Percentiles rank a stretch among this genome's conserved stretches.
Evolutionary conservation across 2,113 vertebrate genomes (phyloP).

Genomic region (Larimichthys crocea): DNA sequence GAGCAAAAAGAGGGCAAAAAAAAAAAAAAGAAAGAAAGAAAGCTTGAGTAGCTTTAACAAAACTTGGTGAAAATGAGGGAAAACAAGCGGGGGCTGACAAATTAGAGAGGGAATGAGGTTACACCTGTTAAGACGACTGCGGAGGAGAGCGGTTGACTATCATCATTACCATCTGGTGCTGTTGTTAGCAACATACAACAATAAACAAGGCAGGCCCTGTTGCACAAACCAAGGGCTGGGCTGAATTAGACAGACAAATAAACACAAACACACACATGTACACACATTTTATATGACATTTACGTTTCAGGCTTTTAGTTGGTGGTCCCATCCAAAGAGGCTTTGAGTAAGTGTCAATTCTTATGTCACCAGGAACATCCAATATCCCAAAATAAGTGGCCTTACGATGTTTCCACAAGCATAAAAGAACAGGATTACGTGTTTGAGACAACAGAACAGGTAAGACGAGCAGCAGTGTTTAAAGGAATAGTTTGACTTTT

Average conservation of each 20-base stretch:
- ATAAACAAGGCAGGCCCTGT: slow-evolving; percentile 68
- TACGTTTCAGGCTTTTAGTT: slow-evolving; percentile 29
- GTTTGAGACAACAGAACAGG: not conserved
- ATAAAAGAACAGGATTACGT: not conserved
- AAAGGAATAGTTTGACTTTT: not conserved
- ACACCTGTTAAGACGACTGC: slow-evolving; percentile 73
- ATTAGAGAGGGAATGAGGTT: slow-evolving; percentile 61
- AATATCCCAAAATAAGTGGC: slow-evolving; percentile 22
- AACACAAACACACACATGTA: slow-evolving; percentile 40
- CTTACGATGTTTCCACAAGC: slow-evolving; percentile 7
- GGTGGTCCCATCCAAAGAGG: slow-evolving; percentile 28
- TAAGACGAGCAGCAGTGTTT: not conserved
- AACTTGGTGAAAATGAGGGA: slow-evolving; percentile 56
- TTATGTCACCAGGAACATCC: slow-evolving; percentile 8
- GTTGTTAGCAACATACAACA: slow-evolving; percentile 78
- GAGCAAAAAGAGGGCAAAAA: slow-evolving; percentile 21
- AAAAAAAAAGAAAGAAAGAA: slow-evolving; percentile 3
- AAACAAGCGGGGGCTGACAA: slow-evolving; percentile 59
- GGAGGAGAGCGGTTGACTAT: slow-evolving; percentile 50
- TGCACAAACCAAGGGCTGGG: slow-evolving; percentile 65
- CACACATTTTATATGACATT: slow-evolving; percentile 38
- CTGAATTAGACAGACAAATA: slow-evolving; percentile 69
- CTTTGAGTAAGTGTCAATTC: slow-evolving; percentile 27
- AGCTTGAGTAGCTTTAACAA: slow-evolving; percentile 15
- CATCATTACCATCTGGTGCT: slow-evolving; percentile 77